Evolutionary conservation across 2,888 invertebrate species (phyloP), one percentile per base, ranked within the genome.

Genomic region (Lithophane socia): DNA sequence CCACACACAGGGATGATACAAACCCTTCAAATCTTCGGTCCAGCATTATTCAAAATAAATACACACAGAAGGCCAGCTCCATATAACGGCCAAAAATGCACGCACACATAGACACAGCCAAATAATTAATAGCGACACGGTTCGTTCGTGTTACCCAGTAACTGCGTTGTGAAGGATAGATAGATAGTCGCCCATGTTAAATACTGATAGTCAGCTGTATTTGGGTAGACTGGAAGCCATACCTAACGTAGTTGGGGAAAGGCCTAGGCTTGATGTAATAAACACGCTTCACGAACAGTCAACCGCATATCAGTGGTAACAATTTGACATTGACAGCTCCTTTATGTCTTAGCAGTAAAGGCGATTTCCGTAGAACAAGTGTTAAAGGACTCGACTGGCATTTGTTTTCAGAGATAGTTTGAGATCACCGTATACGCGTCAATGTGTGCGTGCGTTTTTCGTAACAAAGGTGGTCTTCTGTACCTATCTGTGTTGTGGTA

Each of bases 11-110:
- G 37, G 5, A 64, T 61, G 67, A 74, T 83, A 77, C 78, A 80
- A 79, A 69, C 60, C 71, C 67, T 74, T 77, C 68, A 70, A 68
- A 79, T 76, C 47, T 80, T 77, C 21, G 58, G 82, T 61, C 73
- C 68, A 64, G 60, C 47, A 8, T 75, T 60, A 73, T 61, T 49
- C 60, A 18, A 0, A 42, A 24, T 24, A 65, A 0, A 52, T 3
- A 52, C 0, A 3, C 4, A 13, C 58, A 78, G 47, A 79, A 78
- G 78, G n/a, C 1, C 3, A 56, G 21, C 37, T 64, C 7, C 0
- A 4, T 21, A 63, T 0, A 21, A 18, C 2, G 0, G 42, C 0
- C 7, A 0, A 21, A 60, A 49, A 49, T 0, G 3, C 0, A 37
- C 37, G 29, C 52, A 24, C 18, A 12, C 18, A 18, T 7, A 44